These are phyloP conservation scores for Nesidiocoris tenuis DNA, from an alignment of 2,888 invertebrate genomes.

Conservation along the genomic window DNA sequence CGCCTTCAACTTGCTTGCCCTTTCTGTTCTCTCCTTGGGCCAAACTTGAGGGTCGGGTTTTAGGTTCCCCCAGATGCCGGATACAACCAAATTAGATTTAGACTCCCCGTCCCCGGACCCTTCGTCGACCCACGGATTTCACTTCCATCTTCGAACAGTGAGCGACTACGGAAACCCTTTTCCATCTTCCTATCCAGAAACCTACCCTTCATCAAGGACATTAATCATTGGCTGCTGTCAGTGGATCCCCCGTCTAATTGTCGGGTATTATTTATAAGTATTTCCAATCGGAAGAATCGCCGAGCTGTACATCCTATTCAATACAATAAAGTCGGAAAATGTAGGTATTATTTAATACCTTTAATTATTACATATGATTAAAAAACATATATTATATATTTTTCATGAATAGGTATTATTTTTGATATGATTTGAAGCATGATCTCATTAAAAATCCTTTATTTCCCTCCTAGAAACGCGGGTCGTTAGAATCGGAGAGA, in stretches of 20 bases:
- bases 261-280: slow-evolving; percentile 43
- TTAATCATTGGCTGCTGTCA: slow-evolving; percentile 44
- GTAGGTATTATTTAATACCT: no score
- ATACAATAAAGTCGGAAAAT: no score
- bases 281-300: slow-evolving; percentile 1
- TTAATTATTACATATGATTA: no score
- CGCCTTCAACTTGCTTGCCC: slow-evolving; percentile 26
- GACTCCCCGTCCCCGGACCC: slow-evolving; percentile 34
- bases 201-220: slow-evolving; percentile 37
- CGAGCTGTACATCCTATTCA: no score
- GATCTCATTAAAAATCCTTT: no score
- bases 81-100: slow-evolving; percentile 48
- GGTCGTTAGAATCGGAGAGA: no score
- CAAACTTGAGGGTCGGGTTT: slow-evolving; percentile 25
- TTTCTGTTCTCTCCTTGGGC: not conserved
- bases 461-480: no score
- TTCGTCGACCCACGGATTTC: not conserved
- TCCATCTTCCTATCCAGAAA: not conserved
- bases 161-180: slow-evolving; percentile 8
- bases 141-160: slow-evolving; percentile 17
- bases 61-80: slow-evolving; percentile 46
- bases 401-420: no score
- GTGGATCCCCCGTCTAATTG: slow-evolving; percentile 44
- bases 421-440: no score
- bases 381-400: no score